Evolutionary conservation across 1,140 invertebrate genomes (phyloP), one percentile per base, ranked within the genome.

Genomic region (Eurosta solidaginis): DNA sequence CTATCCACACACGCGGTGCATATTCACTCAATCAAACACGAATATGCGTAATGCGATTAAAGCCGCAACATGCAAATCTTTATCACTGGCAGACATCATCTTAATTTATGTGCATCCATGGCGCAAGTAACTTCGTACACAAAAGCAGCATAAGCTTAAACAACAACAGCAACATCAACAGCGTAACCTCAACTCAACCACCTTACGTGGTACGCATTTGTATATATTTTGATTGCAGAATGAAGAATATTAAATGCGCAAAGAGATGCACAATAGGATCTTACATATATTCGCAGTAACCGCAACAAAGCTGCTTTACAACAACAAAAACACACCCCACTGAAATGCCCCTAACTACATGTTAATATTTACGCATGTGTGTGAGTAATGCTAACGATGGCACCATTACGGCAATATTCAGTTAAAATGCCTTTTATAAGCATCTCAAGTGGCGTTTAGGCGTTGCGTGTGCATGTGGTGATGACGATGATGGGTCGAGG

Each of bases 1-100:
- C n/a, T 33, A 36, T 6, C 12, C 45, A 0, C 59, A 20, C n/a
- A 20, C n/a, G 3, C 54, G 17, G 33, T 2, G 49, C 6, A 29
- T 40, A n/a, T n/a, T 29, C 59, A 68, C 20, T 36, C 33, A 68
- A 36, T 40, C 59, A 68, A 36, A 40, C 33, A 68, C 9, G 33
- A 29, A 68, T 10, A 68, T 33, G n/a, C 59, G 40, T 68, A 68
- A 68, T 68, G 59, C 36, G 59, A 29, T 68, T 68, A 40, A 29
- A 7, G 22, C 59, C 59, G 27, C 59, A 68, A 68, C 59, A 40
- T 40, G 33, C 59, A 68, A 68, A 40, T 68, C 59, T 68, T 68
- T 33, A 68, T 68, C 59, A 59, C 33, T 59, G 27, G 27, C 54
- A 10, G 27, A 25, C 54, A 68, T 40, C 27, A 40, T 20, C 59